Percentiles rank a stretch among this genome's conserved stretches.
Evolutionary conservation across 2,888 invertebrate species (phyloP).

Genomic region (Pseudeuparius sepicola): DNA sequence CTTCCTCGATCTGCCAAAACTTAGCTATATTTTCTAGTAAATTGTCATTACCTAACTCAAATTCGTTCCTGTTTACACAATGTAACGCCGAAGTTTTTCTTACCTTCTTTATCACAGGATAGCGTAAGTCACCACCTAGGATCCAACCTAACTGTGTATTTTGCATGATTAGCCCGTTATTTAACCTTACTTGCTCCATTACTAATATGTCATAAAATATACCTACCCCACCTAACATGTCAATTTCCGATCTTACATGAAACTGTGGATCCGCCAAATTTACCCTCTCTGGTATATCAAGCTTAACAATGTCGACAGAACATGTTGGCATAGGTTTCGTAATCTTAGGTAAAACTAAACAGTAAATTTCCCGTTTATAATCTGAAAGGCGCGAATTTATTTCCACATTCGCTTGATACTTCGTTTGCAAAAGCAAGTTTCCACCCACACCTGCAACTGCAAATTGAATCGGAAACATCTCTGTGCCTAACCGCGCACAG

Average conservation of each 20-base stretch:
- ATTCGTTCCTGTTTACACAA: too few species aligned
- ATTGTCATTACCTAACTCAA: too few species aligned
- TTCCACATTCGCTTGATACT: constrained; percentile 5
- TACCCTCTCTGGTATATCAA: constrained; percentile 16
- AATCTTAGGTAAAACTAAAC: constrained; percentile 15
- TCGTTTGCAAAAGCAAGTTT: neutral
- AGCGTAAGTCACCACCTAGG: constrained; percentile 15
- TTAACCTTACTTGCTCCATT: constrained; percentile 15
- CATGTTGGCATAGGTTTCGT: constrained; percentile 10
- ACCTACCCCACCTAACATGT: constrained; percentile 15
- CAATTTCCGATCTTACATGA: constrained; percentile 10
- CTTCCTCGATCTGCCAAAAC: too few species aligned
- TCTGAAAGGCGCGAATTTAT: constrained; percentile 8
- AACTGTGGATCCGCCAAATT: constrained; percentile 16
- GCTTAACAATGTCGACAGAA: constrained; percentile 2
- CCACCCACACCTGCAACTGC: constrained; percentile 11
- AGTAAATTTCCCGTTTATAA: constrained; percentile 8
- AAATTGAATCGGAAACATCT: neutral
- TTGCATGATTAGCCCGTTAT: constrained; percentile 14
- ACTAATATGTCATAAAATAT: constrained; percentile 17
- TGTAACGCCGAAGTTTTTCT: too few species aligned
- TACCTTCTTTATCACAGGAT: too few species aligned
- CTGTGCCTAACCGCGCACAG: constrained; percentile 6
- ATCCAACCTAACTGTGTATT: constrained; percentile 20
- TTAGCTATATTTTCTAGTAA: too few species aligned